Base-by-base conservation (phyloP, 2,888 invertebrate species). In the Carterocephalus palaemon region DNA sequence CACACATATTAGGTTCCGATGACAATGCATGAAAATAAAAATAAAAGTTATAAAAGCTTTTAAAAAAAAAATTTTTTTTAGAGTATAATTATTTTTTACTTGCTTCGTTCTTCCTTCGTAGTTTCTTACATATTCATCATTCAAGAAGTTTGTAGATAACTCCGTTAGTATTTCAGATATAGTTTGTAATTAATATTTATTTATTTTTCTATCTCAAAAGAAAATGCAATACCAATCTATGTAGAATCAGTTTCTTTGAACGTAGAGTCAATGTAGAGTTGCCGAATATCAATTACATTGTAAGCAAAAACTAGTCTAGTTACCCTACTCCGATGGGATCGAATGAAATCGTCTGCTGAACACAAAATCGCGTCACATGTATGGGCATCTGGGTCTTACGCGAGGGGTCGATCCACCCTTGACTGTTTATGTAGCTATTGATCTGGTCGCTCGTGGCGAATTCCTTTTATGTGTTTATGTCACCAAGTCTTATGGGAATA, bases 401-500 rank as follows among this genome's bases (percentile, higher is more conserved):
- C 54, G 64, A 72, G 72, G 80, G 57, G 56, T 49, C 54, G 51
- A 45, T 49, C 64, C 67, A 66, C 54, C 57, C 57, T 54, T 36
- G 51, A 67, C 73, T 77, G 75, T 83, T 78, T 82, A 78, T 76
- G 75, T 72, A 67, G 70, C 61, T 75, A 80, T 79, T 75, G 81
- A 80, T 75, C 67, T 53, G 56, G 55, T 52, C 56, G 58, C 57
- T 64, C 59, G 59, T 56, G 60, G 62, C 60, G 56, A 64, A 67
- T 61, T 63, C 57, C 51, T 58, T 64, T 66, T 58, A 58, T 58
- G 49, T 45, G 45, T 47, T 47, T 50, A 52, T 52, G 55, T 53
- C 53, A 54, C 47, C 5, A 15, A 31, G 23, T 3, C 34, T 20
- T 4, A 10, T 15, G 28, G 26, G 26, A 42, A 19, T 24, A 19